Conservation (phyloP, 2,113 vertebrate genomes). For the Asarcornis scutulata region DNA sequence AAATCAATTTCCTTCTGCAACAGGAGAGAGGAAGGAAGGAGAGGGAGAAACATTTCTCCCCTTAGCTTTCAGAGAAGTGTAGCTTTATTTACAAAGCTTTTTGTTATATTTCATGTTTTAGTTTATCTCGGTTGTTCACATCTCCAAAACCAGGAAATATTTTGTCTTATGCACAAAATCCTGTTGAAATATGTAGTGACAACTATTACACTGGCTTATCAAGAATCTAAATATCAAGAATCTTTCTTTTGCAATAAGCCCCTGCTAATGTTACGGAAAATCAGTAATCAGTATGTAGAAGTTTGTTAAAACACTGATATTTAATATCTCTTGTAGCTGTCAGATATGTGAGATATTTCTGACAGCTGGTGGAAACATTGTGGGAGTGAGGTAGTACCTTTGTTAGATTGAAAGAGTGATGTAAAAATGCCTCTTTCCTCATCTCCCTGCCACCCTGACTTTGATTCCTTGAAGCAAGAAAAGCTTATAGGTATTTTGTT, state of each 20-base stretch:
- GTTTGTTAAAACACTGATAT: neutral
- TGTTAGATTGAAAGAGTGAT: neutral
- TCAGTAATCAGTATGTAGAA: neutral
- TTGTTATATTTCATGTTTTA: neutral
- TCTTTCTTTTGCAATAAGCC: neutral
- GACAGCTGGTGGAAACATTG: constrained; percentile 38
- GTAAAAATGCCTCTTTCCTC: neutral
- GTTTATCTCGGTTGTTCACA: neutral
- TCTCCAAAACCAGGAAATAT: neutral
- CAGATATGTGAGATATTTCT: neutral
- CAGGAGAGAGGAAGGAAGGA: neutral
- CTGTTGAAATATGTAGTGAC: neutral
- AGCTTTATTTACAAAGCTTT: neutral
- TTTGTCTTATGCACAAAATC: neutral
- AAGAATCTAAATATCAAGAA: neutral
- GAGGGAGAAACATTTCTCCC: neutral
- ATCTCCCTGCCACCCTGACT: neutral
- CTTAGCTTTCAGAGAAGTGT: neutral
- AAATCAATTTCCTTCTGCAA: constrained; percentile 59
- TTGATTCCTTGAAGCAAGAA: neutral
- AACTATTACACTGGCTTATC: neutral
- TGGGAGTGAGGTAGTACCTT: constrained; percentile 21
- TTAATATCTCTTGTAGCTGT: neutral
- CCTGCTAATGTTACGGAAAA: neutral
- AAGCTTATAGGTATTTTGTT: neutral